A percentile compares a stretch with the other conserved stretches of the same genome.
phyloP scores from a whole-genome alignment of 2,113 vertebrate genomes.

The Neodon shergylaensis region DNA sequence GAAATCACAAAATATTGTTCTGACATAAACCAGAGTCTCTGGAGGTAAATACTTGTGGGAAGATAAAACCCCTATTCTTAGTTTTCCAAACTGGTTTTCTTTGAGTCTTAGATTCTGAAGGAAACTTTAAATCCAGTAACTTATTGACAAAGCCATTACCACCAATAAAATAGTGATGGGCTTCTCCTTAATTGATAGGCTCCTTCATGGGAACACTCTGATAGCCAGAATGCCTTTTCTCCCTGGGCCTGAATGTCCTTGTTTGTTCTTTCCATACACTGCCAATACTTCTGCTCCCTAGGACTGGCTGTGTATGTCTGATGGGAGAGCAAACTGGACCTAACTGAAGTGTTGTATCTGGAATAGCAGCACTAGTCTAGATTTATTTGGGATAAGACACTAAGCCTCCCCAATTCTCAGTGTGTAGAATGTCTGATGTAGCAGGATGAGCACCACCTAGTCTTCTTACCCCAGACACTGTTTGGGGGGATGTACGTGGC shows the following conservation, averaged over 20 bases:
- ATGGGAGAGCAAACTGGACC: not conserved
- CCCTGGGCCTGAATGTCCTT: not conserved
- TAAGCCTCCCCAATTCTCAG: not conserved
- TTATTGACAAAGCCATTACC: not conserved
- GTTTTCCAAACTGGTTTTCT: not conserved
- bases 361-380: not conserved
- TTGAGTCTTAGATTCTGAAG: slow-evolving; percentile 2
- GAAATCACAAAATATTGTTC: slow-evolving; percentile 45
- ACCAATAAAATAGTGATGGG: not conserved
- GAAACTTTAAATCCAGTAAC: slow-evolving; percentile 40
- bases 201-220: slow-evolving; percentile 12
- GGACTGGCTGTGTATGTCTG: not conserved
- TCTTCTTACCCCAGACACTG: slow-evolving; percentile 41
- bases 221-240: not conserved
- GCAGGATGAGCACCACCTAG: slow-evolving; percentile 75
- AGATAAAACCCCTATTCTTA: not conserved
- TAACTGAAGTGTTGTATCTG: slow-evolving; percentile 8
- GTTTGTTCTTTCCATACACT: not conserved
- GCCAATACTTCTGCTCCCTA: not conserved
- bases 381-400: slow-evolving; percentile 28
- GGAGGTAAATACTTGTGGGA: not conserved
- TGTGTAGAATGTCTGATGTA: not conserved
- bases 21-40: not conserved
- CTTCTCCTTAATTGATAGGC: not conserved
- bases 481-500: not conserved